These are phyloP conservation scores for Etheostoma cragini DNA, from an alignment of 2,113 vertebrate species.

Conservation along the genomic window DNA sequence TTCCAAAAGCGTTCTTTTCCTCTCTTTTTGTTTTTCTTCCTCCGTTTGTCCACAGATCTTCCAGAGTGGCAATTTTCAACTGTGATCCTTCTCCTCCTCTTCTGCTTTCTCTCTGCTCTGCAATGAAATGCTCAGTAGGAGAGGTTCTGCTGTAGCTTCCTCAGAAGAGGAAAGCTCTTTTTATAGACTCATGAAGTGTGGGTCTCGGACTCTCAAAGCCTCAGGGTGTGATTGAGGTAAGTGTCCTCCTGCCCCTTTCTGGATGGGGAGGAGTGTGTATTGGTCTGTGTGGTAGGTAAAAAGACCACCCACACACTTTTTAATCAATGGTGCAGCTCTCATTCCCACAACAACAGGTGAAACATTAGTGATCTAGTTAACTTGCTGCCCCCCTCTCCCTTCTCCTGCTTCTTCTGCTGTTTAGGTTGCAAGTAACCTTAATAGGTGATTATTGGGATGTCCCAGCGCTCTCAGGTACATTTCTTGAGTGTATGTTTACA, in stretches of 20 bases:
- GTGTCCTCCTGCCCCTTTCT: constrained; percentile 54
- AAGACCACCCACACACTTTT: constrained; percentile 54
- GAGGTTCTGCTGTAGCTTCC: constrained; percentile 47
- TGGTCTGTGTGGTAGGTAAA: not conserved
- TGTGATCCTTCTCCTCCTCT: constrained; percentile 53
- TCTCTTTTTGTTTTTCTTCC: constrained; percentile 28
- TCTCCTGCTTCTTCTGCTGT: not conserved
- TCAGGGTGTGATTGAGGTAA: constrained; percentile 67
- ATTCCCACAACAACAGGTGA: constrained; percentile 53
- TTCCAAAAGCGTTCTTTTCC: constrained; percentile 7
- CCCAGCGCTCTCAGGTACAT: not conserved
- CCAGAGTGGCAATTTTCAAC: constrained; percentile 31
- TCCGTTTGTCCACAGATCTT: constrained; percentile 47
- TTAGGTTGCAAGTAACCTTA: not conserved
- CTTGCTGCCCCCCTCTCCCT: not conserved
- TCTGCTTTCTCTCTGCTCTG: constrained; percentile 30
- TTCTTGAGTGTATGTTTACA: not conserved
- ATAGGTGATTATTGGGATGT: not conserved
- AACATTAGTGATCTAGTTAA: constrained; percentile 21
- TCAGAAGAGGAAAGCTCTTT: constrained; percentile 67
- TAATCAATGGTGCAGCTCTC: constrained; percentile 48
- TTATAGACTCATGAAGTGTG: constrained; percentile 62
- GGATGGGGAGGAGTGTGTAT: constrained; percentile 31
- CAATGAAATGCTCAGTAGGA: constrained; percentile 49
- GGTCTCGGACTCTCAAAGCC: constrained; percentile 62